Evolutionary conservation across 2,888 invertebrate species (phyloP), one percentile per base, ranked within the genome.

Genomic region (Pomacea canaliculata): DNA sequence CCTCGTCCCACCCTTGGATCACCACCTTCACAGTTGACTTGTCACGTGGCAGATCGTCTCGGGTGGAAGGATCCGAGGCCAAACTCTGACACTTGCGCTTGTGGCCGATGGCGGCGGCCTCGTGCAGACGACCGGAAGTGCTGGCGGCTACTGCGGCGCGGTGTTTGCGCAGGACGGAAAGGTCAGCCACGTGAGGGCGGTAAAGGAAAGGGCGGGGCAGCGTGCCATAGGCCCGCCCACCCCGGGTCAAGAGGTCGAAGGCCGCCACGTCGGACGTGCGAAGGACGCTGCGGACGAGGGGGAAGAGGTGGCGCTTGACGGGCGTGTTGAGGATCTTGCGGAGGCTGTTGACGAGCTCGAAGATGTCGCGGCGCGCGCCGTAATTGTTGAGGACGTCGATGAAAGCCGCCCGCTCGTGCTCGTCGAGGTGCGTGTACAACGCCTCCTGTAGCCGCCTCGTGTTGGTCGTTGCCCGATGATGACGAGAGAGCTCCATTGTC

Each of bases 281-380:
- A 56, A 89, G 84, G 19, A 88, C 84, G 68, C 82, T 81, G n/a
- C 85, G 79, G 10, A 89, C 83, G 23, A 86, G 71, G 2, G 82
- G 80, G 19, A 87, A 81, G 68, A 87, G 75, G 71, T 86, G 84
- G 49, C 84, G 79, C 73, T 89, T 89, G 37, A 85, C 86, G 7
- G 88, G 86, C 10, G 89, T 88, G 78, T 88, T 86, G 10, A 89
- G 81, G n/a, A 89, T 79, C 23, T 82, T 78, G 63, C 82, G 81
- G 16, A 89, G 81, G 23, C 80, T 78, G 65, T 81, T 83, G 2
- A 86, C 83, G 70, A 89, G 84, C 68, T 85, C 84, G n/a, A 84
- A 79, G 19, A 88, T 83, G 78, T 89, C 85, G 51, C 86, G 73
- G 18, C 84, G 80, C 0, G 81, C 75, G 51, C 87, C 85, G 76